Percentiles rank a stretch among this genome's conserved stretches.
Evolutionary conservation across 2,797 vertebrate species (phyloP).

Genomic region (Manis javanica): DNA sequence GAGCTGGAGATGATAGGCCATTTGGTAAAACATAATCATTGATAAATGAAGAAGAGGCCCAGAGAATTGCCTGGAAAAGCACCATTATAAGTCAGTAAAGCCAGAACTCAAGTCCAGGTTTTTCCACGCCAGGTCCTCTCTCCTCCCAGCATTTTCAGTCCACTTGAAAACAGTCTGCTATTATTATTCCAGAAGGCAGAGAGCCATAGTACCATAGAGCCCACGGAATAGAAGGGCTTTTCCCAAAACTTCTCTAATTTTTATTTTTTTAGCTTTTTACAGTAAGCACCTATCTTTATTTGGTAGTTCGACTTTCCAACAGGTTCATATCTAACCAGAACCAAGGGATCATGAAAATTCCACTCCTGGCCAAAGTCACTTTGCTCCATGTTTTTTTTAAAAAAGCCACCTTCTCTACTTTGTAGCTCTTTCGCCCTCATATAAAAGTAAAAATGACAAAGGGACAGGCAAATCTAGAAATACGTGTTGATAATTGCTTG

Average conservation of each 20-base stretch:
- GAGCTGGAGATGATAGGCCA: constrained; percentile 27
- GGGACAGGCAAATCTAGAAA: background rate
- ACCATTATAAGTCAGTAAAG: background rate
- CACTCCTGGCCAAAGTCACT: background rate
- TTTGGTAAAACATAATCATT: constrained; percentile 14
- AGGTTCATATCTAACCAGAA: background rate
- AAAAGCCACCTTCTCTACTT: background rate
- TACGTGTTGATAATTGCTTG: background rate
- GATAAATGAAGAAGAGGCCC: background rate
- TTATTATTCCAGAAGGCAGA: background rate
- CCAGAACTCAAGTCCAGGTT: background rate
- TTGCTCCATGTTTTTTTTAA: background rate
- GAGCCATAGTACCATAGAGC: background rate
- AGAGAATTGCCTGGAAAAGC: background rate
- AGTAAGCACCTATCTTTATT: background rate
- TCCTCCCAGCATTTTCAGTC: background rate
- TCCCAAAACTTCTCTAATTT: constrained; percentile 5
- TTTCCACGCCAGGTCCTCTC: background rate
- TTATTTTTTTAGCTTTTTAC: background rate
- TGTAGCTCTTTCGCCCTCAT: background rate
- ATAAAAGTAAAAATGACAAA: constrained; percentile 35
- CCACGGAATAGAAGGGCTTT: background rate
- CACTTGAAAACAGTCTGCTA: background rate
- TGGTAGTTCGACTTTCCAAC: background rate
- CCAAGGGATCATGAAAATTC: background rate